These are phyloP conservation scores for Diabrotica undecimpunctata DNA, from an alignment of 1,140 invertebrate genomes.

Conservation along the genomic window DNA sequence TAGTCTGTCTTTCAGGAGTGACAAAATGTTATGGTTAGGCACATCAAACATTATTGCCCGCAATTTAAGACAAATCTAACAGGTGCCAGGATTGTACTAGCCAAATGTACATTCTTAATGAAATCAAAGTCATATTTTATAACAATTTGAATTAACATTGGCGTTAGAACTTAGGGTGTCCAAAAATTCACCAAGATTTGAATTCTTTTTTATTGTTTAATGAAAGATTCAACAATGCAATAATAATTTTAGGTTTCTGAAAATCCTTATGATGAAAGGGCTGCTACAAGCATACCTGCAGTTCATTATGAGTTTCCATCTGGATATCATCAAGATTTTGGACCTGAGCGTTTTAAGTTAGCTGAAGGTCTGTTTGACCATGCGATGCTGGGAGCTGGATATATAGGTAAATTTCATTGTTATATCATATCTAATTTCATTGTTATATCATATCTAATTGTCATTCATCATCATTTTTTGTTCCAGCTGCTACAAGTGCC, in stretches of 20 bases:
- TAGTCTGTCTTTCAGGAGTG: too few species aligned
- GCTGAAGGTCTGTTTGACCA: conserved; percentile 90
- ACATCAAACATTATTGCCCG: too few species aligned
- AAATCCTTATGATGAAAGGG: conserved; percentile 76
- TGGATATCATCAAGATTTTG: conserved; percentile 91
- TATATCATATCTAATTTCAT: not conserved
- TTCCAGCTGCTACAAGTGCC: conserved; percentile 79
- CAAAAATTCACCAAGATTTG: too few species aligned
- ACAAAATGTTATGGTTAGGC: too few species aligned
- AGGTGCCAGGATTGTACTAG: too few species aligned
- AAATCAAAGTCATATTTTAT: too few species aligned
- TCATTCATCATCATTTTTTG: conserved; percentile 40
- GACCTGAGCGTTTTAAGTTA: conserved; percentile 80
- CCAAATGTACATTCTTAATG: too few species aligned
- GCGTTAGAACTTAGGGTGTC: too few species aligned
- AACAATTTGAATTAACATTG: too few species aligned
- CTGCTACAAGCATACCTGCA: conserved; percentile 76
- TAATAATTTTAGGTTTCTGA: conserved; percentile 64
- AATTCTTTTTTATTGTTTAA: too few species aligned
- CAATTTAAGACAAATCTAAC: conserved; percentile 12
- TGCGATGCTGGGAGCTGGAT: conserved; percentile 72
- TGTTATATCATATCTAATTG: not conserved
- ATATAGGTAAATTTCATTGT: conserved; percentile 51
- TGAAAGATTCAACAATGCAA: too few species aligned
- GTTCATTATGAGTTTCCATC: conserved; percentile 92